Base-by-base conservation (phyloP, 2,888 invertebrate genomes). In the Scaptomyza parva region DNA sequence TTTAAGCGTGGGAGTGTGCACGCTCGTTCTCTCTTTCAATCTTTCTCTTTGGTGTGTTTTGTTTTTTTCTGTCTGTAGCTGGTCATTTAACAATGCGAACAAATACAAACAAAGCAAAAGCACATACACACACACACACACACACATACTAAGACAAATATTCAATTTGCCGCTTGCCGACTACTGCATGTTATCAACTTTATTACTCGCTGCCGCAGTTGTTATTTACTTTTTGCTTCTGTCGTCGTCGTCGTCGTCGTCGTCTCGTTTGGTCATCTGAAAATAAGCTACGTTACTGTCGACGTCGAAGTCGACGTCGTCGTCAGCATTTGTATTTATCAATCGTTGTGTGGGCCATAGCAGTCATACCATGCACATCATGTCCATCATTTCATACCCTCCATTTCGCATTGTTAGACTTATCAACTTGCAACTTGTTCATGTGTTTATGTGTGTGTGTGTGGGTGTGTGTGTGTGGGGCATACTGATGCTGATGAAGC, bases 41-140 rank as follows among this genome's bases (percentile, higher is more conserved):
- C 57, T 17, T 17, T 37, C 30, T 18, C 30, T 47, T 47, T 47
- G 18, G 37, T 43, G n/a, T 26, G 54, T 45, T 63, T 57, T 68
- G 63, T 47, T 37, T n/a, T 8, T 50, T 54, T 47, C 22, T 72
- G 57, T 54, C 54, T 61, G 73, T 41, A 50, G 63, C 67, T 70
- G 65, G 65, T 50, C 73, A 79, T 79, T 87, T 84, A 87, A 84
- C 83, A 84, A 84, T 84, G 85, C 83, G 82, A 85, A 88, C 88
- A 83, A 78, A 88, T 61, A 69, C 80, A 73, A 73, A 51, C 43
- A 67, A 54, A 53, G 57, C 30, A 43, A 50, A 50, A n/a, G 30
- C 37, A 60, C 57, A 45, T 20, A n/a, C 60, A 50, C 40, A 51
- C 22, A 44, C 17, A 37, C 41, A 62, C 44, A 8, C 58, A 50